These are phyloP conservation scores for Protodeltote pygarga DNA, from an alignment of 2,888 invertebrate species.

Conservation along the genomic window DNA sequence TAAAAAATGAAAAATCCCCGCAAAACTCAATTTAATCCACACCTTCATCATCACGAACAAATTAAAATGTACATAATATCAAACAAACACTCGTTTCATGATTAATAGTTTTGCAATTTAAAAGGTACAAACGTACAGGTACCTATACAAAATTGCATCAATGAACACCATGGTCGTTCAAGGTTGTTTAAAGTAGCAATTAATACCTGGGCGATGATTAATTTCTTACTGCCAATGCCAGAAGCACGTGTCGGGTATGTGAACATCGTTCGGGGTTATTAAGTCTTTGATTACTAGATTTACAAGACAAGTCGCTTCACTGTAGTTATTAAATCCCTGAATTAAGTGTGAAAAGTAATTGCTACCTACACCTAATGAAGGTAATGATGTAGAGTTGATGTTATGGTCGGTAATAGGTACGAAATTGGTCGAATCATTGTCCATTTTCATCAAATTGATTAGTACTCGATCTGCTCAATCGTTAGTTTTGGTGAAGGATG, in stretches of 20 bases:
- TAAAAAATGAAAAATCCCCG: no score
- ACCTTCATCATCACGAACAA: no score
- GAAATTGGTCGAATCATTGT: no score
- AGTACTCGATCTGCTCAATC: no score
- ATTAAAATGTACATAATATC: neutral
- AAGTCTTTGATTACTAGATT: constrained; percentile 21
- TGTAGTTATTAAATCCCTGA: neutral
- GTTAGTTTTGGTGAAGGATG: no score
- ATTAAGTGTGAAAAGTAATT: no score
- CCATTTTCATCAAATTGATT: no score
- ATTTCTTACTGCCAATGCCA: constrained; percentile 11
- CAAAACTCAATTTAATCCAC: no score
- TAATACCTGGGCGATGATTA: constrained; percentile 37
- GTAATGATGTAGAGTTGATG: no score
- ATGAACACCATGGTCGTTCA: constrained; percentile 26
- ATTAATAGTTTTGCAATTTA: constrained; percentile 8
- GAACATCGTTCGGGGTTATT: constrained; percentile 10
- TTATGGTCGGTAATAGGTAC: no score
- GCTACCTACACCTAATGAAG: no score
- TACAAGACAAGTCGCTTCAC: neutral
- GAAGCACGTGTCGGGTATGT: constrained; percentile 25
- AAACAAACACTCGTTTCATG: neutral
- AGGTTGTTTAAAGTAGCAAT: constrained; percentile 37
- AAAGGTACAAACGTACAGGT: constrained; percentile 16
- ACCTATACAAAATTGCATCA: constrained; percentile 36